These are phyloP conservation scores for Enoplosus armatus DNA, from an alignment of 2,797 vertebrate species.

Conservation along the genomic window DNA sequence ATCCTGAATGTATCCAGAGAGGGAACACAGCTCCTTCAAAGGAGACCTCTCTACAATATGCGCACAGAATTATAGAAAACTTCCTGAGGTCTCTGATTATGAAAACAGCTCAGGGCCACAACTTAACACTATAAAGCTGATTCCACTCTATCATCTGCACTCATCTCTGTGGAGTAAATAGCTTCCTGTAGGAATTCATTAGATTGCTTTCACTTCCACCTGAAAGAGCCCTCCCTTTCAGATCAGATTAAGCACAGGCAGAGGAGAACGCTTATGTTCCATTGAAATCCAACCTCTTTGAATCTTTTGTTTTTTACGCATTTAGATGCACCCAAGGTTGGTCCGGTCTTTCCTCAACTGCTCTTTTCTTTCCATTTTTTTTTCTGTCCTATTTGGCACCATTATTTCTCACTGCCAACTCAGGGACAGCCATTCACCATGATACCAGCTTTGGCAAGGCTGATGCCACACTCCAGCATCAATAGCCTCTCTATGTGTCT, in stretches of 20 bases:
- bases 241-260: constrained; percentile 69
- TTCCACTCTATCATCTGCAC: constrained; percentile 73
- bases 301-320: constrained; percentile 56
- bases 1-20: constrained; percentile 62
- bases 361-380: constrained; percentile 51
- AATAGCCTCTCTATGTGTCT: constrained; percentile 77
- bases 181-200: constrained; percentile 80
- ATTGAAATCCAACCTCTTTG: constrained; percentile 65
- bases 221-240: constrained; percentile 71
- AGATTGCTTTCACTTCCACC: constrained; percentile 77
- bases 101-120: constrained; percentile 74
- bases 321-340: constrained; percentile 63
- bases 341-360: constrained; percentile 36
- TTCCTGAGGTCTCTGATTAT: constrained; percentile 69
- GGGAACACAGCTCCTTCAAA: constrained; percentile 51
- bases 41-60: constrained; percentile 41
- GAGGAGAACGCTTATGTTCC: constrained; percentile 63
- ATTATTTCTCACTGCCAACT: constrained; percentile 57
- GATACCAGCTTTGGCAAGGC: constrained; percentile 74
- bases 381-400: constrained; percentile 59
- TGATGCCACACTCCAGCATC: constrained; percentile 75
- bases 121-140: constrained; percentile 76
- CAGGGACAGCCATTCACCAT: constrained; percentile 73
- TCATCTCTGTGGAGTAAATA: constrained; percentile 75
- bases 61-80: constrained; percentile 55